A percentile compares a stretch with the other conserved stretches of the same genome.
phyloP scores from a whole-genome alignment of 2,113 vertebrate genomes.

The Lasiurus borealis region DNA sequence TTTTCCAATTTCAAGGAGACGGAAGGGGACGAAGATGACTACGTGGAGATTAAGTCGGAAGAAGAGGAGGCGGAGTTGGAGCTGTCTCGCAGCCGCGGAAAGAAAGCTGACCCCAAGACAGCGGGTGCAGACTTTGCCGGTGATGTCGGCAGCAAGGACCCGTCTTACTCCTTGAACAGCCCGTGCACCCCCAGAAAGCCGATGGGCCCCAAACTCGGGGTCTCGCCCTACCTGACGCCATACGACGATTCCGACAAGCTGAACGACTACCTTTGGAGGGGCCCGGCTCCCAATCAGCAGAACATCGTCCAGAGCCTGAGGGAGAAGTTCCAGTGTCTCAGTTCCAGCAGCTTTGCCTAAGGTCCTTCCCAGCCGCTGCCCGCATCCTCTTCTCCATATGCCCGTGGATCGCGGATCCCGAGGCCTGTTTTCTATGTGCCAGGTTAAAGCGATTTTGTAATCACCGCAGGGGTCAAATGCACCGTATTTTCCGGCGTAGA shows the following conservation, averaged over 20 bases:
- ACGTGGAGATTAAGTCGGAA: constrained; percentile 98
- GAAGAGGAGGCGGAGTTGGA: constrained; percentile 90
- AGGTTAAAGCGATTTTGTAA: constrained; percentile 70
- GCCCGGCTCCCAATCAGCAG: constrained; percentile 92
- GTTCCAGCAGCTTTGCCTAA: constrained; percentile 97
- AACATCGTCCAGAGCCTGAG: constrained; percentile 97
- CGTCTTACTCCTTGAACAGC: constrained; percentile 83
- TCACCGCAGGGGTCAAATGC: constrained; percentile 70
- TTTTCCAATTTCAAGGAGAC: constrained; percentile 97
- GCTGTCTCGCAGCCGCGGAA: constrained; percentile 61
- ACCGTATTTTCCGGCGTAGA: neutral
- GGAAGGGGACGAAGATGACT: constrained; percentile 94
- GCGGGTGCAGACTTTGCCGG: constrained; percentile 55
- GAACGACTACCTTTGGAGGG: constrained; percentile 95
- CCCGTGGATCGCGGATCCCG: constrained; percentile 63
- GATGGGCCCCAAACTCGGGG: constrained; percentile 75
- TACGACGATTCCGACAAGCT: constrained; percentile 89
- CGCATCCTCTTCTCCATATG: constrained; percentile 57
- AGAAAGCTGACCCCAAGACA: constrained; percentile 68
- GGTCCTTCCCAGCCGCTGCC: constrained; percentile 53
- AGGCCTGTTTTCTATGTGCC: constrained; percentile 75
- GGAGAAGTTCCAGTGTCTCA: constrained; percentile 98
- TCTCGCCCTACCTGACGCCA: constrained; percentile 82
- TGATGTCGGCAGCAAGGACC: constrained; percentile 65
- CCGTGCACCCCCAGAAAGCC: constrained; percentile 85